phyloP scores from a whole-genome alignment of 2,888 invertebrate genomes.

The Drosophila mimica region DNA sequence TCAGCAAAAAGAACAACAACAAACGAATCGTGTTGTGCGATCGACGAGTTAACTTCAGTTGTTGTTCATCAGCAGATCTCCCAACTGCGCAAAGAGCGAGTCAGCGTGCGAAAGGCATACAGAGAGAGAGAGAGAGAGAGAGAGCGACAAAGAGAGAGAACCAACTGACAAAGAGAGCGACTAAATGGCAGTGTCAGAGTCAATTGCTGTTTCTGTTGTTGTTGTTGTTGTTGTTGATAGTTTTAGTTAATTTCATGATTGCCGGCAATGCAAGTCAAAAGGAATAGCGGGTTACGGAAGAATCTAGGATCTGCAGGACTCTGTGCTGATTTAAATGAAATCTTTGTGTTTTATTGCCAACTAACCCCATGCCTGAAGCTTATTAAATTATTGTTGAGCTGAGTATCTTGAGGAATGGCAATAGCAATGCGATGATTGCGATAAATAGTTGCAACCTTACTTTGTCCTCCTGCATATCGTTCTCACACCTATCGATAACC shows the following conservation, averaged over 20 bases:
- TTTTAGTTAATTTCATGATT: conserved; percentile 26
- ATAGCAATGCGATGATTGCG: neutral
- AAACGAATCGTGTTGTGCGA: conserved; percentile 27
- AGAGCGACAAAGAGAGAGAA: conserved; percentile 1
- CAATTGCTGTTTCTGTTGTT: conserved; percentile 17
- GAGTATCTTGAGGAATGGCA: neutral
- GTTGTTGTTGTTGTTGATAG: conserved; percentile 14
- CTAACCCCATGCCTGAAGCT: neutral
- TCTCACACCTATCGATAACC: neutral
- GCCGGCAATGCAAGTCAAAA: conserved; percentile 27
- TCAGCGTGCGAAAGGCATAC: neutral
- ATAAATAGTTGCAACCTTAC: neutral
- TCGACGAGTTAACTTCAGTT: conserved; percentile 19
- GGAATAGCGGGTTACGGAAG: neutral
- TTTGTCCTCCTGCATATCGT: neutral
- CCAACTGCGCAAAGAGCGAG: conserved; percentile 4
- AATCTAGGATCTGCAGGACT: neutral
- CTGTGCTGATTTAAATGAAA: neutral
- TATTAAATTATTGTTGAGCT: neutral
- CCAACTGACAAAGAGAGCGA: conserved; percentile 43
- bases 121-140: neutral
- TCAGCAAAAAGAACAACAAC: neutral
- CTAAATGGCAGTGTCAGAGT: conserved; percentile 36
- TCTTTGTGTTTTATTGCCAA: neutral
- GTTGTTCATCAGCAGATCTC: conserved; percentile 15